phyloP scores from a whole-genome alignment of 2,113 vertebrate species.

The Delphinapterus leucas region DNA sequence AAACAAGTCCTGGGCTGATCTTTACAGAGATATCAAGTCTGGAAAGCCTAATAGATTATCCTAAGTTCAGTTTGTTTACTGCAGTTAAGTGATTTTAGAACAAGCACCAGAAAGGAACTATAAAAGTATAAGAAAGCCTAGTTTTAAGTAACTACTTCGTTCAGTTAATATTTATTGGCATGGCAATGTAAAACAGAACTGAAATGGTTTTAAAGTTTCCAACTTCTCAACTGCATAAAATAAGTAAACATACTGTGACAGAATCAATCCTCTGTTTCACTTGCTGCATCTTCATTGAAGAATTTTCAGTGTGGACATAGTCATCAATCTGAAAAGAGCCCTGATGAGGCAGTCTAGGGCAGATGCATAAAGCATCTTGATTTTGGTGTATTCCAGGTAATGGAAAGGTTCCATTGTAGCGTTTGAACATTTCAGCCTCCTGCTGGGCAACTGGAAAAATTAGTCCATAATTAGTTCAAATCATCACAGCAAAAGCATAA shows the following conservation, averaged over 20 bases:
- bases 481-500: neutral
- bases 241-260: constrained; percentile 86
- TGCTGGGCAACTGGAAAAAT: constrained; percentile 87
- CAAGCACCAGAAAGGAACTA: neutral
- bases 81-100: neutral
- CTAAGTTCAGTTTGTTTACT: neutral
- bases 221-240: constrained; percentile 30
- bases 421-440: constrained; percentile 87
- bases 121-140: neutral
- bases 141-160: neutral
- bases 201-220: constrained; percentile 38
- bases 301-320: constrained; percentile 82
- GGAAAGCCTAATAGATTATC: neutral
- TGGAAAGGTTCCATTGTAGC: constrained; percentile 74
- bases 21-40: neutral
- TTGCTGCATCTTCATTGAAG: constrained; percentile 90
- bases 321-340: constrained; percentile 82
- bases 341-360: constrained; percentile 77
- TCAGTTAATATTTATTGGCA: constrained; percentile 7
- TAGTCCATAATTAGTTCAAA: constrained; percentile 32
- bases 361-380: constrained; percentile 74
- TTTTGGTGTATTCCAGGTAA: constrained; percentile 75
- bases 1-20: neutral
- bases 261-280: constrained; percentile 94
- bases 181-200: neutral